Evolutionary conservation across 2,888 invertebrate species (phyloP), one percentile per base, ranked within the genome.

Genomic region (Drosophila imparisetae): DNA sequence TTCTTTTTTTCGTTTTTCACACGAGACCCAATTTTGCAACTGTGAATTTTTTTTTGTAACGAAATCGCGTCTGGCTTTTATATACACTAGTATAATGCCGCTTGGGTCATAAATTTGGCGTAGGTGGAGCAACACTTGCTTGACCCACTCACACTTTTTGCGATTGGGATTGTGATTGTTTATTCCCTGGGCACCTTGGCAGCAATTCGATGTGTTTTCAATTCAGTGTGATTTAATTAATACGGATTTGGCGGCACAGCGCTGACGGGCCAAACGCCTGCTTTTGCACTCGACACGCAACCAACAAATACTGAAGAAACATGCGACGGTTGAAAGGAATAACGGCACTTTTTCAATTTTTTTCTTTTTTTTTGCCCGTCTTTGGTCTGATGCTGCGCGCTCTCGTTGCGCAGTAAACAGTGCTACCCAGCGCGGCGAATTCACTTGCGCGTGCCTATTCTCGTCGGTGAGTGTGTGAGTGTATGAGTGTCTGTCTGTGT

Each of bases 301-400:
- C 90, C 78, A 90, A 90, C 78, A 90, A 90, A 83, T 90, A 90
- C 90, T 90, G 86, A 88, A 72, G 90, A 77, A 90, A 67, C 65
- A 69, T 86, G 62, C 74, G 52, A 80, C 45, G 58, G 73, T 38
- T 65, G 45, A 60, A 77, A 72, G 81, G 81, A 81, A 72, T 67
- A 78, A 55, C 64, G 78, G 65, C 58, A 52, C 15, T 45, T 45
- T 45, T 45, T 45, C 36, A n/a, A n/a, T 52, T 50, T 63, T 63
- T 42, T 48, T 30, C 27, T 52, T 45, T 45, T 52, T 27, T 36
- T 54, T 54, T 45, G 7, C 7, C 34, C 40, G 40, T 32, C 15
- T 36, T 55, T 53, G 54, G 50, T 30, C 58, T 68, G 67, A 81
- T 78, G 75, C 86, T 79, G 88, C 88, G 82, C 88, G 88, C 86